Percentiles rank a stretch among this genome's conserved stretches.
phyloP scores from a whole-genome alignment of 2,113 vertebrate genomes.

The Morone saxatilis region DNA sequence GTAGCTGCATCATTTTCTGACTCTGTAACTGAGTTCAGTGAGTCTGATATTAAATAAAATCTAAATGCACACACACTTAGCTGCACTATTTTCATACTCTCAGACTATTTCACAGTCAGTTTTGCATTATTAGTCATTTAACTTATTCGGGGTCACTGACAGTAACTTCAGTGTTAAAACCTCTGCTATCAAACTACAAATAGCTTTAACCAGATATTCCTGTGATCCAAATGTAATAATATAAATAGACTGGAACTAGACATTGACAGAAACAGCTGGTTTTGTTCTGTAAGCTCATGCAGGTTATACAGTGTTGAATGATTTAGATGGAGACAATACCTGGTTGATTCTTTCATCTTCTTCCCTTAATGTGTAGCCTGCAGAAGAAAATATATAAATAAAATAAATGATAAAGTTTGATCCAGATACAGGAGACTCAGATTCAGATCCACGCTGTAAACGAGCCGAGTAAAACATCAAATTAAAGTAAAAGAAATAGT shows the following conservation, averaged over 20 bases:
- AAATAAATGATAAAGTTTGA: not conserved
- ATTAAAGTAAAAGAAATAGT: not conserved
- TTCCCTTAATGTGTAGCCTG: not conserved
- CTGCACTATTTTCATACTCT: not conserved
- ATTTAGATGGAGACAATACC: constrained; percentile 19
- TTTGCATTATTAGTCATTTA: too few species aligned
- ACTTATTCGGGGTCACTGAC: not conserved
- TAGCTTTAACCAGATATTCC: not conserved
- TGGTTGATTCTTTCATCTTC: not conserved
- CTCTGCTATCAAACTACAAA: too few species aligned
- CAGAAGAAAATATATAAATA: not conserved
- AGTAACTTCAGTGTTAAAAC: not conserved
- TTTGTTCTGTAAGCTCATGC: not conserved
- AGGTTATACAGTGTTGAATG: not conserved
- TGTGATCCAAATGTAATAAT: not conserved
- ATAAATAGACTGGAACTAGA: not conserved
- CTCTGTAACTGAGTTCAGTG: not conserved
- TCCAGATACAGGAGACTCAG: not conserved
- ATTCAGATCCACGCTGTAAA: not conserved
- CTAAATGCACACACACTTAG: not conserved
- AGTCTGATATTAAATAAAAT: not conserved
- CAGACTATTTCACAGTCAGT: not conserved
- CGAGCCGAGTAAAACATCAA: not conserved
- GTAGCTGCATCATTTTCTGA: not conserved
- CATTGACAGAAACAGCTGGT: not conserved